Conservation (phyloP, 2,888 invertebrate genomes). For the Carterocephalus palaemon region DNA sequence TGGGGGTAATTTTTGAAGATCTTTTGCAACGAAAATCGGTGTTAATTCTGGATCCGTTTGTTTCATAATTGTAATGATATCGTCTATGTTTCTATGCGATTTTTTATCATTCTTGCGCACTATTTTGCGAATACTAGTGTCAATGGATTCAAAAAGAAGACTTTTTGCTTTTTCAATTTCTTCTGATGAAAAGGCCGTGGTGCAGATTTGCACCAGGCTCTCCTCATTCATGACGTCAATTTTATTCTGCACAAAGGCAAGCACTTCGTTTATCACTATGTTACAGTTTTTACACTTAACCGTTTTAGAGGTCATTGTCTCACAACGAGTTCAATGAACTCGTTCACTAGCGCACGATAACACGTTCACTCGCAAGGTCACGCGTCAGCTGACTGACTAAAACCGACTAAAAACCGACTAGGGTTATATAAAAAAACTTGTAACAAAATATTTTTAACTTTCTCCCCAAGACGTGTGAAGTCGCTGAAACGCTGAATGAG, state of each 20-base stretch:
- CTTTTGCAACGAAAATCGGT: background rate
- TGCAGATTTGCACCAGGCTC: slow-evolving; percentile 21
- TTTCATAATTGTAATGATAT: background rate
- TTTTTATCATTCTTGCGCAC: background rate
- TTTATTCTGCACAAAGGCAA: slow-evolving; percentile 8
- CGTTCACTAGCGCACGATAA: background rate
- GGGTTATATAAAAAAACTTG: no score
- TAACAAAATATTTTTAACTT: no score
- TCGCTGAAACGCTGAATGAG: no score
- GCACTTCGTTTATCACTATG: slow-evolving; percentile 7
- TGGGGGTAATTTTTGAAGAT: background rate
- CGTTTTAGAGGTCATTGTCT: background rate
- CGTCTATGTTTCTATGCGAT: background rate
- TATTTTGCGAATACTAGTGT: background rate
- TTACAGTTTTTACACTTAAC: slow-evolving; percentile 2
- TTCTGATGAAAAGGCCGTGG: slow-evolving; percentile 10
- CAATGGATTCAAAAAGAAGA: slow-evolving; percentile 15
- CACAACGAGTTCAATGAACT: background rate
- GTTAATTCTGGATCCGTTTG: background rate
- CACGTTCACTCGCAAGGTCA: background rate
- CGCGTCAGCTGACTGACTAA: background rate
- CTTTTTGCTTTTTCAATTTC: slow-evolving; percentile 13
- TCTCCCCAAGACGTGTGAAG: no score
- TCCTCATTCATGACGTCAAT: slow-evolving; percentile 6
- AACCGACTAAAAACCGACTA: no score